Percentiles rank a stretch among this genome's conserved stretches.
These are phyloP conservation scores for Hydropsyche tenuis DNA, from an alignment of 1,140 invertebrate species.

Conservation along the genomic window DNA sequence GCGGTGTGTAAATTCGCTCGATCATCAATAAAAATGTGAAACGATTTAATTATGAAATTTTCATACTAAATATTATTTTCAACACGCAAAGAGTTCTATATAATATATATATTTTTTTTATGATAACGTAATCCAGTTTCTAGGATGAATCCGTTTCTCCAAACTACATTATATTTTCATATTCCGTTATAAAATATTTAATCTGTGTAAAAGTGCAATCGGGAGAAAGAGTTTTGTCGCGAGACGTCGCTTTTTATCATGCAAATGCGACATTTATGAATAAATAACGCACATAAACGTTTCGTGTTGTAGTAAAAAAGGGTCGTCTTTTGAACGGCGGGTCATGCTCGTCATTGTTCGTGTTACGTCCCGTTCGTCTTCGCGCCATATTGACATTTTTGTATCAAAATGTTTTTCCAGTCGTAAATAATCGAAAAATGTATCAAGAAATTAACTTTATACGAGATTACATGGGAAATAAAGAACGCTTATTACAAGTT, in stretches of 20 bases:
- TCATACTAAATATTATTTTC: too few species aligned
- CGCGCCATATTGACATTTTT: background rate
- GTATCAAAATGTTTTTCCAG: background rate
- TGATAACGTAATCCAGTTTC: too few species aligned
- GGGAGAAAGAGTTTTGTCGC: background rate
- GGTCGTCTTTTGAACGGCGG: background rate
- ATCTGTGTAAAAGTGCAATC: too few species aligned
- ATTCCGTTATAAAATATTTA: too few species aligned
- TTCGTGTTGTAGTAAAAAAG: background rate
- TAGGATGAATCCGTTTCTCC: too few species aligned
- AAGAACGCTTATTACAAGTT: too few species aligned
- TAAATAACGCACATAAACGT: background rate
- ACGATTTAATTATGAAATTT: too few species aligned
- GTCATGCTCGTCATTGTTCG: background rate
- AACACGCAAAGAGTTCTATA: too few species aligned
- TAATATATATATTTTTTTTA: too few species aligned
- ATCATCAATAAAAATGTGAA: too few species aligned
- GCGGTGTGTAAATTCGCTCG: too few species aligned
- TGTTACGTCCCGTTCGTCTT: background rate
- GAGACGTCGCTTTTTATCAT: conserved; percentile 1
- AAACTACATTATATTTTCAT: too few species aligned
- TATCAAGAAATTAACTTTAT: background rate
- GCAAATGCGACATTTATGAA: background rate
- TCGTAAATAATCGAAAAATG: background rate
- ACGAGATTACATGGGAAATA: background rate